Conservation (phyloP, 2,113 vertebrate genomes). For the Pandion haliaetus region DNA sequence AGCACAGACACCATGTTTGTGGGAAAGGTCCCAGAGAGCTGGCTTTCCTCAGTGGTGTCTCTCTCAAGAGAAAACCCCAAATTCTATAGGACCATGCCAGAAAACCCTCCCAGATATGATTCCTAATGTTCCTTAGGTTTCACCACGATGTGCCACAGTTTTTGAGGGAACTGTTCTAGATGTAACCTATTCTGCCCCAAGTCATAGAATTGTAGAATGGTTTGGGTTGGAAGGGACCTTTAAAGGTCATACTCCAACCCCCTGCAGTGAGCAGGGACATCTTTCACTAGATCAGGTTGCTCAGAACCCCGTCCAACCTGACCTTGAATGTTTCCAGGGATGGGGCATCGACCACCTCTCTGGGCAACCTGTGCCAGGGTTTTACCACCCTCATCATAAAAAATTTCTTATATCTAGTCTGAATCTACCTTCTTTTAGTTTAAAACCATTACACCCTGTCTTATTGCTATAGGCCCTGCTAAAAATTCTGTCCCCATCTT, state of each 20-base stretch:
- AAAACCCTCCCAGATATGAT: not conserved
- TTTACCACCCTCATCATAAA: not conserved
- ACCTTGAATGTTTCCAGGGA: too few species aligned
- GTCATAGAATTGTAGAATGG: not conserved
- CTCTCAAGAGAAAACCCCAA: not conserved
- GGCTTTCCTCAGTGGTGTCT: not conserved
- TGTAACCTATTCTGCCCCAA: rapidly evolving
- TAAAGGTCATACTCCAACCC: rapidly evolving
- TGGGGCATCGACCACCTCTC: too few species aligned
- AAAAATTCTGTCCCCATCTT: not conserved
- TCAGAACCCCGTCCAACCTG: not conserved
- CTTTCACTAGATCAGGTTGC: not conserved
- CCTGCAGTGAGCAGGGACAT: not conserved
- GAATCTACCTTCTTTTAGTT: not conserved
- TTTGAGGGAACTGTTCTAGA: not conserved
- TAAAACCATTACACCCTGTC: not conserved
- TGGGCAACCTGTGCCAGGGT: not conserved
- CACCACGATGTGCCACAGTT: rapidly evolving
- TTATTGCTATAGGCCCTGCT: rapidly evolving
- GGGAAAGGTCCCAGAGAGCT: not conserved
- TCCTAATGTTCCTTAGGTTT: not conserved
- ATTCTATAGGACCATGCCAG: rapidly evolving
- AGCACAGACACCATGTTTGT: not conserved
- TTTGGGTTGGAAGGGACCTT: not conserved
- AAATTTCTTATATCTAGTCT: not conserved